Base-by-base conservation (phyloP, 2,113 vertebrate genomes). In the Indicator maculatus region DNA sequence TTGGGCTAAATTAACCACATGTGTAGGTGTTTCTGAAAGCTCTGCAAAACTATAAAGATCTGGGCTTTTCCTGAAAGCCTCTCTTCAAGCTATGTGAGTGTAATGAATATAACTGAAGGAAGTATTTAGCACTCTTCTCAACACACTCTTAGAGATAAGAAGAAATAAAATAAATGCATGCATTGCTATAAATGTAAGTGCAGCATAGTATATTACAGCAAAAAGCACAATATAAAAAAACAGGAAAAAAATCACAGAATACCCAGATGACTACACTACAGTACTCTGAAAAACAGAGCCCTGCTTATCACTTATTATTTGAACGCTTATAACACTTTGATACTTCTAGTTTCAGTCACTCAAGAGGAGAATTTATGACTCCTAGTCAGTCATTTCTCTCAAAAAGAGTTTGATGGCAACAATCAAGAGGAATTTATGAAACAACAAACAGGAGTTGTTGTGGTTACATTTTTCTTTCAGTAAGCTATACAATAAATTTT, bases 381-480 rank as follows among this genome's bases (percentile, higher is more conserved):
- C 2, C 23, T 66, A 86, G 58, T 58, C 72, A 83, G 52, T 45
- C 1, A 0, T 36, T 85, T 64, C 24, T 33, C 47, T 73, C 47
- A 69, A 27, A 80, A 80, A 84, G 30, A 69, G 13, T 38, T 90
- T 59, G 61, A 94, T 71, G 70, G 91, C 13, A 64, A 74, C 2
- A 71, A 64, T 65, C 27, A 69, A 87, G 66, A 78, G 81, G n/a
- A 90, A 33, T 38, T 88, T 93, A 58, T 65, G 80, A 90, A 94
- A 93, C 38, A 71, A 72, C 67, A 74, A 92, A 77, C 27, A 63
- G 63, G 44, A 79, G 47, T 28, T 55, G 39, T 38, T 74, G 84
- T n/a, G 60, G 31, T 52, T 81, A 41, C 70, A 56, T 69, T 77
- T 93, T 93, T 65, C 78, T 81, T 60, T 41, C 21, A 70, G 30